A percentile compares a stretch with the other conserved stretches of the same genome.
Conservation (phyloP, 1,140 invertebrate species). For the Forficula auricularia region DNA sequence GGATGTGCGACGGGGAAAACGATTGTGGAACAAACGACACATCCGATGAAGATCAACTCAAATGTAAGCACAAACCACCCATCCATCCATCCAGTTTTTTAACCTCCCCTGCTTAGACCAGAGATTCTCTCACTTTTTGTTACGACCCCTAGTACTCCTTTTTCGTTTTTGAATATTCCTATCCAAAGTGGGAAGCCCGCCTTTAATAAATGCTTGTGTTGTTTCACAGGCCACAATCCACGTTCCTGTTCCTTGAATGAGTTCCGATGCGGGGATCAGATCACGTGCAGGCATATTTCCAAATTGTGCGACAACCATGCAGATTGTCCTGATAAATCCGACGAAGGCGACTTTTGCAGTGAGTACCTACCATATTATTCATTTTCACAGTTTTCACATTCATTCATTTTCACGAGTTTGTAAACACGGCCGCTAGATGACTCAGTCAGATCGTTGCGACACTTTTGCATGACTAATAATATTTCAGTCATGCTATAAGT, state of each 20-base stretch:
- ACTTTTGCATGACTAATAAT: background rate
- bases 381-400: background rate
- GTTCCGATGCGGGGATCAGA: conserved; percentile 36
- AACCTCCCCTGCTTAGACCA: no score
- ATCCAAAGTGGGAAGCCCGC: background rate
- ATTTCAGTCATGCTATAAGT: background rate
- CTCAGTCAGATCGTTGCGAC: background rate
- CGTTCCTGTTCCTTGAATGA: conserved; percentile 37
- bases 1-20: conserved; percentile 58
- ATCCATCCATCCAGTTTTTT: no score
- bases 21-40: conserved; percentile 52
- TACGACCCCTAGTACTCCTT: background rate
- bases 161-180: background rate
- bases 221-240: conserved; percentile 26
- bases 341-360: conserved; percentile 34
- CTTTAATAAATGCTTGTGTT: background rate
- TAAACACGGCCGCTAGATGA: background rate
- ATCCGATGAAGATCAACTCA: conserved; percentile 36
- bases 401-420: background rate
- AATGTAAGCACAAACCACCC: conserved; percentile 38
- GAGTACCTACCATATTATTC: conserved; percentile 15
- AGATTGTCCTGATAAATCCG: conserved; percentile 34
- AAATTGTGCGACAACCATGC: conserved; percentile 30
- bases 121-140: conserved; percentile 1
- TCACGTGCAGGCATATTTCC: conserved; percentile 27